Percentiles rank a stretch among this genome's conserved stretches.
These are phyloP conservation scores for Allobates femoralis DNA, from an alignment of 2,797 vertebrate species.

Conservation along the genomic window DNA sequence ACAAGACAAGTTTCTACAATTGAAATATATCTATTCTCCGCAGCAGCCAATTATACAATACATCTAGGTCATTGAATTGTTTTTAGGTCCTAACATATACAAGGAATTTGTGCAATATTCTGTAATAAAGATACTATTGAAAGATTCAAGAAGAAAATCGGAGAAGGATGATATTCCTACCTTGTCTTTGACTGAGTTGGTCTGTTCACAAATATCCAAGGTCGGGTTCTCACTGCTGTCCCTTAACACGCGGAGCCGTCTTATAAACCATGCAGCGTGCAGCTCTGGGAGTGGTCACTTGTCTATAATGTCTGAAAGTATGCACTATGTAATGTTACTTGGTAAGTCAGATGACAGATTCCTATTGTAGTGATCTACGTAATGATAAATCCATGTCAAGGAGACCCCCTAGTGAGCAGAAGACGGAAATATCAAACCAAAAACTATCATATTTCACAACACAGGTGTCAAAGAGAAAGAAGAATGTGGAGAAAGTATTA, in stretches of 20 bases:
- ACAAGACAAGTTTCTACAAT: too few relatives aligned
- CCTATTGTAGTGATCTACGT: background rate
- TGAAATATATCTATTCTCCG: too few relatives aligned
- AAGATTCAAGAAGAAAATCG: too few relatives aligned
- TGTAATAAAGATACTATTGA: too few relatives aligned
- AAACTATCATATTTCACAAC: background rate
- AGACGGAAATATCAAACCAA: background rate
- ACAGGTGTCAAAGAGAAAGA: too few relatives aligned
- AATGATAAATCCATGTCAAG: background rate
- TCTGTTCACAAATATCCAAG: background rate
- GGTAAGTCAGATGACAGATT: background rate
- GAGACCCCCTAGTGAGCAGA: background rate
- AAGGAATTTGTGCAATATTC: too few relatives aligned
- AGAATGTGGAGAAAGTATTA: too few relatives aligned
- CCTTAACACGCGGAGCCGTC: background rate
- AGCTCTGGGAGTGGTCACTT: slow-evolving; percentile 8
- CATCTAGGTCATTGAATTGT: too few relatives aligned
- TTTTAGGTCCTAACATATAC: too few relatives aligned
- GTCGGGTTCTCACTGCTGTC: slow-evolving; percentile 14
- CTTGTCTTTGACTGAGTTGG: background rate
- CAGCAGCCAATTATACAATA: too few relatives aligned
- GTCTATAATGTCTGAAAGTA: background rate
- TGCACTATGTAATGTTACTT: background rate
- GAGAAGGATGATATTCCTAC: background rate
- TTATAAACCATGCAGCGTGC: slow-evolving; percentile 35